Evolutionary conservation across 92 coral and sea anemone genomes (phyloP), one percentile per base, ranked within the genome.

Genomic region (Isaurus tuberculatus): DNA sequence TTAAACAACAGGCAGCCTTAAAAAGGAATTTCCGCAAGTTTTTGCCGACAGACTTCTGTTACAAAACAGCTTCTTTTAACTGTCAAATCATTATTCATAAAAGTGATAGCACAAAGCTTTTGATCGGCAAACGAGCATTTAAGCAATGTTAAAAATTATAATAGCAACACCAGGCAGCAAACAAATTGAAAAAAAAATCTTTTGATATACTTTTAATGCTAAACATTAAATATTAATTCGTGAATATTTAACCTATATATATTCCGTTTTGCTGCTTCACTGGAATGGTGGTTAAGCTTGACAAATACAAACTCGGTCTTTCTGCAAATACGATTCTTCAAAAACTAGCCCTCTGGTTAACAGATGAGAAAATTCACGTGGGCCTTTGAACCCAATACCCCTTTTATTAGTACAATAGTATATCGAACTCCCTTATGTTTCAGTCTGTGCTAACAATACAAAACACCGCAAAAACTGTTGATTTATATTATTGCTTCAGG

Each of bases 111-210:
- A 57, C 60, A 58, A 77, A 61, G 82, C 48, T 22, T 77, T 77
- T 61, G 82, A 77, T 61, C 70, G 30, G 48, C 51, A 57, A 77
- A 77, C 49, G 82, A 77, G 82, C 82, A 77, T 77, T 77, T 77
- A 77, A 77, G 53, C 82, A 77, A 77, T 77, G 82, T 22, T 77
- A 77, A 34, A 77, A 77, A 77, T 77, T 58, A 77, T 77, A 77
- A 77, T 40, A 64, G 58, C 82, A 77, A 77, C 70, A 31, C 82
- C 82, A 77, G 82, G 42, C 68, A 29, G 40, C 66, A 33, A 51
- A 77, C 55, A 32, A 30, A 26, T 30, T 36, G 20, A 57, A 15
- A 28, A 44, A 75, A 31, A 53, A 63, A 0, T 17, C 46, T 60
- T 49, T 36, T 77, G 82, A 77, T 77, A 57, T 61, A 77, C 17